phyloP scores from a whole-genome alignment of 2,113 vertebrate species.

The Muntiacus reevesi region DNA sequence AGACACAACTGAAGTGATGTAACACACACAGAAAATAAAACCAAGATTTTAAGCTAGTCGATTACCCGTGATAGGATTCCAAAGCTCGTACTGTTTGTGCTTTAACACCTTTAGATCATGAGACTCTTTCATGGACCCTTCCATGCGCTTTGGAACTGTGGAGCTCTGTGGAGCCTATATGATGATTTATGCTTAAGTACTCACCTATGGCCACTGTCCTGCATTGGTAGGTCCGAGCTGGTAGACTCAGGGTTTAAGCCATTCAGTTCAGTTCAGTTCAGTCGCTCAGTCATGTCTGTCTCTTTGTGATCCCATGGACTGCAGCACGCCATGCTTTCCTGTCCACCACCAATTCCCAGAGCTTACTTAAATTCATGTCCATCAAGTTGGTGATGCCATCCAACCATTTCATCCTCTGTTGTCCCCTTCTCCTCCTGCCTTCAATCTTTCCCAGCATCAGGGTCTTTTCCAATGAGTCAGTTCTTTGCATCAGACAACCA shows the following conservation, averaged over 20 bases:
- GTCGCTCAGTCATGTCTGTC: fast-evolving
- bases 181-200: neutral
- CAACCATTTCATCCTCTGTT: neutral
- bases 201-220: neutral
- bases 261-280: neutral
- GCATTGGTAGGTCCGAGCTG: neutral
- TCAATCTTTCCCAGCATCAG: neutral
- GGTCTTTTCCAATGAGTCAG: neutral
- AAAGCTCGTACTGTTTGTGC: neutral
- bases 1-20: neutral
- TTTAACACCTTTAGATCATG: neutral
- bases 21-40: neutral
- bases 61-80: neutral
- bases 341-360: neutral
- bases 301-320: neutral
- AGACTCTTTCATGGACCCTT: neutral
- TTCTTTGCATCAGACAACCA: neutral
- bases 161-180: neutral
- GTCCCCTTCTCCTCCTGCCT: neutral
- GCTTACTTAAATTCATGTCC: neutral
- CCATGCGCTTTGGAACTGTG: neutral
- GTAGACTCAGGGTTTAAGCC: neutral
- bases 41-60: neutral
- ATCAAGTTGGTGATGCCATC: neutral
- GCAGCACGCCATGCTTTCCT: neutral